phyloP scores from a whole-genome alignment of 2,888 invertebrate genomes.

The Hypomecis atomaria region DNA sequence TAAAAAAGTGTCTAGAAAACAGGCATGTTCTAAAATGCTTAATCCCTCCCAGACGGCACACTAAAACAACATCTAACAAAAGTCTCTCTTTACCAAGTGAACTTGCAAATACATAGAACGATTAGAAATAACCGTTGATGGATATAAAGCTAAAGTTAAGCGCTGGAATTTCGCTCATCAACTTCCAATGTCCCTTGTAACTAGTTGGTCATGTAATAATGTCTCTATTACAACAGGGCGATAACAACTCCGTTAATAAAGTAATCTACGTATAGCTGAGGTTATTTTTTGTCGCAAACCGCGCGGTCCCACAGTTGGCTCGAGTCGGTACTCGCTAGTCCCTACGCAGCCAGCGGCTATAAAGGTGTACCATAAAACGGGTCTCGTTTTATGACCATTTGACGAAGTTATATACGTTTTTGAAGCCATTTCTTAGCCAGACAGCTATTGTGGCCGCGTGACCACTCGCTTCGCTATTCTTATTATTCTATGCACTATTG shows the following conservation, averaged over 20 bases:
- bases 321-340: conserved; percentile 66
- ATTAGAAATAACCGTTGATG: too few species aligned
- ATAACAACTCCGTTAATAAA: conserved; percentile 27
- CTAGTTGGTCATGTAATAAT: conserved; percentile 7
- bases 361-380: conserved; percentile 81
- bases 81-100: too few species aligned
- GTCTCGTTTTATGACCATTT: conserved; percentile 81
- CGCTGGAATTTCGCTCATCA: background rate
- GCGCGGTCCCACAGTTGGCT: conserved; percentile 52
- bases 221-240: conserved; percentile 20
- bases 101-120: too few species aligned
- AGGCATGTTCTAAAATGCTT: too few species aligned
- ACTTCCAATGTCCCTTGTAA: background rate
- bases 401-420: conserved; percentile 81
- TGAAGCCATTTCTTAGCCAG: conserved; percentile 75
- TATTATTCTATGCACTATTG: conserved; percentile 62
- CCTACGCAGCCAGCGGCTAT: conserved; percentile 75
- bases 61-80: too few species aligned
- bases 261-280: conserved; percentile 29
- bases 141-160: too few species aligned
- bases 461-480: conserved; percentile 65
- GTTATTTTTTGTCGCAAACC: conserved; percentile 44
- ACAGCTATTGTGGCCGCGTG: conserved; percentile 74
- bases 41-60: too few species aligned
- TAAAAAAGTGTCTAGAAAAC: too few species aligned